These are phyloP conservation scores for Aphrocallistes beatrix DNA, from an alignment of 37 sponge, comb jelly and placozoan genomes.

Conservation along the genomic window DNA sequence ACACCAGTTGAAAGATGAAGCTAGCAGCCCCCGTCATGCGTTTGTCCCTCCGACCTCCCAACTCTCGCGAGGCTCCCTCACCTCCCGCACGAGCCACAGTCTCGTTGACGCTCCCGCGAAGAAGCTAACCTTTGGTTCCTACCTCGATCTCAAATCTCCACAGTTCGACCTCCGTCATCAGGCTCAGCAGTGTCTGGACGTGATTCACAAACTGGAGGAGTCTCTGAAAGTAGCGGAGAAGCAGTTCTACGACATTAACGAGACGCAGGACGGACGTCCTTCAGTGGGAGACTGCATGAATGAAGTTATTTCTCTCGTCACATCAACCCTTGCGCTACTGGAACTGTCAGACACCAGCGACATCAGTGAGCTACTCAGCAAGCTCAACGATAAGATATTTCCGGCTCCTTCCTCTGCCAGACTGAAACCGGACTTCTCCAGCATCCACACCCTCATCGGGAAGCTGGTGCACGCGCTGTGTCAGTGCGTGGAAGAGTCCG, in stretches of 20 bases:
- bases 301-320: slow-evolving; percentile 34
- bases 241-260: neutral
- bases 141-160: neutral
- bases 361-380: neutral
- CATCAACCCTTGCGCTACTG: neutral
- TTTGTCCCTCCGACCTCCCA: neutral
- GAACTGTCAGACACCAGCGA: neutral
- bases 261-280: slow-evolving; percentile 27
- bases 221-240: neutral
- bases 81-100: neutral
- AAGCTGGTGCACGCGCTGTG: neutral
- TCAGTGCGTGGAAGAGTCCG: slow-evolving; percentile 11
- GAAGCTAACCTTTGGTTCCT: neutral
- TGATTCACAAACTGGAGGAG: neutral
- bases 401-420: neutral
- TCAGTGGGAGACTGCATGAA: slow-evolving; percentile 48
- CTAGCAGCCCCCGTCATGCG: neutral
- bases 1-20: neutral
- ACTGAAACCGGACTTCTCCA: neutral
- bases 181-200: slow-evolving; percentile 4
- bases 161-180: neutral
- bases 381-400: neutral
- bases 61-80: neutral
- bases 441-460: neutral
- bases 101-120: neutral